Percentiles rank a stretch among this genome's conserved stretches.
Conservation (phyloP, 1,140 invertebrate species). For the Holcopasites calliopsidis region DNA sequence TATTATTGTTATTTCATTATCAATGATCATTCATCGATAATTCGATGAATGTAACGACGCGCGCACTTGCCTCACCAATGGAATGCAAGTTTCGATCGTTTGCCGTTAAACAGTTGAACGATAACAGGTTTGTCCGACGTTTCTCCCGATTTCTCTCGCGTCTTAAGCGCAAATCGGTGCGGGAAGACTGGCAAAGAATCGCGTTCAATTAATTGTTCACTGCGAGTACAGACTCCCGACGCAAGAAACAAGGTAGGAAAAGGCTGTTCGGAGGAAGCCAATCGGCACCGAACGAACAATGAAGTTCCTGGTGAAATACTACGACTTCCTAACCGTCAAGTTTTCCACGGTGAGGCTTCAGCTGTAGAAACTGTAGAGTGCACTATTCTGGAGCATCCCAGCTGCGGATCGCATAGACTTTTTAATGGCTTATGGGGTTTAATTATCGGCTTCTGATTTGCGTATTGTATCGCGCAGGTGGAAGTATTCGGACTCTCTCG, state of each 20-base stretch:
- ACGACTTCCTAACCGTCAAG: slow-evolving; percentile 72
- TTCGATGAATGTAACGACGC: background rate
- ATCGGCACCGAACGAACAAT: slow-evolving; percentile 57
- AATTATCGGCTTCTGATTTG: background rate
- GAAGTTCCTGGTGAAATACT: slow-evolving; percentile 76
- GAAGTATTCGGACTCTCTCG: background rate
- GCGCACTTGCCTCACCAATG: background rate
- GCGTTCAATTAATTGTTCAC: background rate
- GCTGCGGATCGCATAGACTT: too few species aligned
- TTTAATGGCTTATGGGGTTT: background rate
- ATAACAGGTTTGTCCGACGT: background rate
- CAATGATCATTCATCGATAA: slow-evolving; percentile 15
- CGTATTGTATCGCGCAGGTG: too few species aligned
- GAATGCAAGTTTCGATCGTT: background rate
- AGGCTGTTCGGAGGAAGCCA: slow-evolving; percentile 29
- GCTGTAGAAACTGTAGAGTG: slow-evolving; percentile 5
- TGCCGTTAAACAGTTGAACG: background rate
- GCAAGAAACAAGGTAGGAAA: slow-evolving; percentile 24
- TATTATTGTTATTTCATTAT: too few species aligned
- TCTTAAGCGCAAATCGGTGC: background rate
- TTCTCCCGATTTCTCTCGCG: slow-evolving; percentile 6
- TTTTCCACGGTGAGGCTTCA: slow-evolving; percentile 72
- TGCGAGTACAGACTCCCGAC: slow-evolving; percentile 4
- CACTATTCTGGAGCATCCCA: background rate
- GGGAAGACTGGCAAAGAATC: background rate